phyloP scores from a whole-genome alignment of 2,797 vertebrate species.

The Cryptoprocta ferox region DNA sequence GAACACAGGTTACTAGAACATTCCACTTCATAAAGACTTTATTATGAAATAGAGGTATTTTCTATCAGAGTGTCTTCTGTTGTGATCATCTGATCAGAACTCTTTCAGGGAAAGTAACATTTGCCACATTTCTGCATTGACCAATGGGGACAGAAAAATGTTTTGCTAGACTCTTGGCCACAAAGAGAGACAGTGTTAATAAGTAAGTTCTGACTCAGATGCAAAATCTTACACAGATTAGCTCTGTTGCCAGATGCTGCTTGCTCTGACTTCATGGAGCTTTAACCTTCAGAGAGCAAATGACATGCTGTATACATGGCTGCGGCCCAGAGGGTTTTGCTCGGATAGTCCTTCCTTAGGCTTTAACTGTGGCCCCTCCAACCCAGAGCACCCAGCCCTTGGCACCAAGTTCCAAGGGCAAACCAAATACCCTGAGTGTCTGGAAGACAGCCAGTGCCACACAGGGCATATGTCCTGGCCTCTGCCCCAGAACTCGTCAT shows the following conservation, averaged over 20 bases:
- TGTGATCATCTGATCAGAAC: neutral
- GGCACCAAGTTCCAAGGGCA: neutral
- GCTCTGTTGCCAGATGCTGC: neutral
- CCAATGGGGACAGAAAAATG: constrained; percentile 24
- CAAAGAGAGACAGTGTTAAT: constrained; percentile 35
- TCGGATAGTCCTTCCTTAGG: neutral
- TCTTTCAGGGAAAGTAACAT: neutral
- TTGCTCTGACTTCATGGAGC: neutral
- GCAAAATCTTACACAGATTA: neutral
- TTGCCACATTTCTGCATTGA: neutral
- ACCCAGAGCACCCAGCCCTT: neutral
- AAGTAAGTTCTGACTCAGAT: constrained; percentile 51
- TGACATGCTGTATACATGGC: accelerated
- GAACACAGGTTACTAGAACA: neutral
- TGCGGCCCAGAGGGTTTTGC: neutral
- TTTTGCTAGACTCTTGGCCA: constrained; percentile 63
- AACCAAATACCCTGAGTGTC: neutral
- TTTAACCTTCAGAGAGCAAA: neutral
- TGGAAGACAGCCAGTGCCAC: neutral
- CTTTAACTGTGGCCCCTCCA: neutral
- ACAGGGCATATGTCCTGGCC: neutral
- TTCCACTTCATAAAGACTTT: neutral
- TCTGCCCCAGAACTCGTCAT: neutral
- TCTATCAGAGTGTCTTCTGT: neutral
- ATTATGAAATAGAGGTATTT: neutral